Evolutionary conservation across 2,113 vertebrate genomes (phyloP).

Genomic region (Pseudopodoces humilis): DNA sequence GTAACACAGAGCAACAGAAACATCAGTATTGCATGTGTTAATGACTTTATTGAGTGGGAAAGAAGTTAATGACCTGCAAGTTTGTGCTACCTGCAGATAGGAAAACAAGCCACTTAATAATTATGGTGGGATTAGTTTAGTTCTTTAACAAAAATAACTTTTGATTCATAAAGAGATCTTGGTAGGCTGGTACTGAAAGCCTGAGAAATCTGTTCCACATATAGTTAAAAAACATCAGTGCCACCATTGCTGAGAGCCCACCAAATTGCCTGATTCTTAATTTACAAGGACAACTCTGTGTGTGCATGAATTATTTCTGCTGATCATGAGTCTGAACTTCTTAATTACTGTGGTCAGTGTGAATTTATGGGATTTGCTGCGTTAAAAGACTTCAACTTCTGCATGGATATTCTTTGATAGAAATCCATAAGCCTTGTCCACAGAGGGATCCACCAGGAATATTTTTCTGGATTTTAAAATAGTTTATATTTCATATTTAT

Average conservation of each 20-base stretch:
- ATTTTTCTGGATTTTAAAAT: neutral
- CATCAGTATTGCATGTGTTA: neutral
- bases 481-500: neutral
- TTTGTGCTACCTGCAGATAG: neutral
- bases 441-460: rapidly evolving
- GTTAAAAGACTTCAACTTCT: neutral
- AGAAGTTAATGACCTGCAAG: neutral
- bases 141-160: neutral
- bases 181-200: neutral
- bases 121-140: neutral
- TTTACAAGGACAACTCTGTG: neutral
- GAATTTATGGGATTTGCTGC: neutral
- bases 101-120: neutral
- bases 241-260: neutral
- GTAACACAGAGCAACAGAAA: neutral
- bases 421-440: neutral
- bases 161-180: neutral
- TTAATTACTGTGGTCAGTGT: neutral
- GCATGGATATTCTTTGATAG: rapidly evolving
- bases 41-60: neutral
- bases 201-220: neutral
- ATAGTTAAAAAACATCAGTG: neutral
- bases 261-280: neutral
- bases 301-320: neutral
- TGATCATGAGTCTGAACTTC: neutral